Percentiles rank a stretch among this genome's conserved stretches.
Evolutionary conservation across 1,140 invertebrate species (phyloP).

Genomic region (Bicyclus anynana): DNA sequence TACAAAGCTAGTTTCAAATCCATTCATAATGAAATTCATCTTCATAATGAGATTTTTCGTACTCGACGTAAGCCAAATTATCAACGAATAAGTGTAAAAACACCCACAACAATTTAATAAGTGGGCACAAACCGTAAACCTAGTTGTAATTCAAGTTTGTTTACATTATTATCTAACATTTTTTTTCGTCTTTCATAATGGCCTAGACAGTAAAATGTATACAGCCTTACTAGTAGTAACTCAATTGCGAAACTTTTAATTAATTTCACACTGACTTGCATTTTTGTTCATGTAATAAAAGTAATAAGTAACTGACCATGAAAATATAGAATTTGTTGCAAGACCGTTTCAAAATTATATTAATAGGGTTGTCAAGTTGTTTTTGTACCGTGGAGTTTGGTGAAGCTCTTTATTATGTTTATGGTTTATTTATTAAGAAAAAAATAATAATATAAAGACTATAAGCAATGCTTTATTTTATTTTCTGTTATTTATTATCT

Average conservation of each 20-base stretch:
- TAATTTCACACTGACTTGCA: not conserved
- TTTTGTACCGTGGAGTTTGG: not conserved
- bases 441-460: too few relatives aligned
- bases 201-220: not conserved
- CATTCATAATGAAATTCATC: too few relatives aligned
- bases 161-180: constrained; percentile 17
- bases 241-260: not conserved
- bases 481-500: too few relatives aligned
- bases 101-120: constrained; percentile 1
- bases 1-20: too few relatives aligned
- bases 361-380: not conserved
- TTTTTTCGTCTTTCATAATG: constrained; percentile 8
- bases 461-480: too few relatives aligned
- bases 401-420: too few relatives aligned
- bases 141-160: not conserved
- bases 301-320: not conserved
- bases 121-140: not conserved
- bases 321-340: not conserved
- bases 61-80: too few relatives aligned
- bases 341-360: not conserved
- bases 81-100: constrained; percentile 6
- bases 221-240: not conserved
- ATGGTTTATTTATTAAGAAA: too few relatives aligned
- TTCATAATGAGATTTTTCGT: too few relatives aligned
- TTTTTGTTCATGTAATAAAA: not conserved